phyloP scores from a whole-genome alignment of 30 jellyfish, hydroid and myxozoan species.

The Pelagia noctiluca region DNA sequence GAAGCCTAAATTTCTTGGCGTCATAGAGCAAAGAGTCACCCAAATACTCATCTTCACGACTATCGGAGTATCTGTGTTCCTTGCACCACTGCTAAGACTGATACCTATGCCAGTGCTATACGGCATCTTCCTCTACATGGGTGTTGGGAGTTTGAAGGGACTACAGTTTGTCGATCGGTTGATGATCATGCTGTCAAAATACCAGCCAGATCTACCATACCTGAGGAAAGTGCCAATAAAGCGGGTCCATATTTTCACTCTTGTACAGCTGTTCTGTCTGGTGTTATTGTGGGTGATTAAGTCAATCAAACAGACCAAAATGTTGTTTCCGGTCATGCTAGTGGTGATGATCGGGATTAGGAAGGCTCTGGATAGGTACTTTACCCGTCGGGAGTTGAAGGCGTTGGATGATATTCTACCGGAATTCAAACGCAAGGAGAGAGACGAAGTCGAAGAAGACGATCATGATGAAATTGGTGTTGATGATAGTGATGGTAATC shows the following conservation, averaged over 20 bases:
- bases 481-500: too few species aligned
- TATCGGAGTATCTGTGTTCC: constrained; percentile 70
- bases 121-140: constrained; percentile 71
- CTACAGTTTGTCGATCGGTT: constrained; percentile 86
- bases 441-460: constrained; percentile 75
- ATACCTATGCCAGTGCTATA: constrained; percentile 75
- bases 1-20: constrained; percentile 76
- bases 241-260: constrained; percentile 84
- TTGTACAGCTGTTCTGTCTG: constrained; percentile 73
- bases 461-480: too few species aligned
- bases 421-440: constrained; percentile 76
- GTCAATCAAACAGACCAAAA: constrained; percentile 70
- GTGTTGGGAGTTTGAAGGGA: constrained; percentile 66
- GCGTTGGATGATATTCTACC: constrained; percentile 75
- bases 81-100: constrained; percentile 58
- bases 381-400: constrained; percentile 51
- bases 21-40: constrained; percentile 65
- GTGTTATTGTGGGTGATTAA: constrained; percentile 69
- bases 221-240: constrained; percentile 85
- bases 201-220: constrained; percentile 87
- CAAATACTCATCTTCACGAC: constrained; percentile 60
- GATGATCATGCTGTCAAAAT: constrained; percentile 60
- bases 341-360: constrained; percentile 63
- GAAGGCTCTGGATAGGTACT: constrained; percentile 68
- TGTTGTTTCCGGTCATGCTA: constrained; percentile 73